Conservation (phyloP, 2,888 invertebrate species). For the Himalopsyche japonica region DNA sequence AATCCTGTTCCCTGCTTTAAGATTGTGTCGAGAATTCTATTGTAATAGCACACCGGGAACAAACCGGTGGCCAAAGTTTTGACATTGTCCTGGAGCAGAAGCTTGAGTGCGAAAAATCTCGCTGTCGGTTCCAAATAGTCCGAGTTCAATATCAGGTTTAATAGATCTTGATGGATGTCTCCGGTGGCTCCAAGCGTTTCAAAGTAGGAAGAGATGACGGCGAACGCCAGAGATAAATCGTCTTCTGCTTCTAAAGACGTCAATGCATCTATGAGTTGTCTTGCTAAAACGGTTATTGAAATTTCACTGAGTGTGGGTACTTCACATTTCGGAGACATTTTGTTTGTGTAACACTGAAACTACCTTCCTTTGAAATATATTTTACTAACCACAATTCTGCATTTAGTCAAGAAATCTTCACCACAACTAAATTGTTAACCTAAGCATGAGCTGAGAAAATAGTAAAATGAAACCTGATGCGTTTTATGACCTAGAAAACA, state of each 20-base stretch:
- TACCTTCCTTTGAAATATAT: background rate
- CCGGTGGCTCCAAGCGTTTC: constrained; percentile 65
- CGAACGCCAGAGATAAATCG: constrained; percentile 62
- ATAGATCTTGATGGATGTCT: constrained; percentile 70
- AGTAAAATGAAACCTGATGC: constrained; percentile 34
- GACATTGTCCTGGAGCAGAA: constrained; percentile 68
- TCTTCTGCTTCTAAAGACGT: constrained; percentile 64
- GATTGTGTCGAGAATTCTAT: constrained; percentile 68
- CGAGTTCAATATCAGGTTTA: constrained; percentile 66
- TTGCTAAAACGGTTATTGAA: constrained; percentile 64
- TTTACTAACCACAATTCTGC: background rate
- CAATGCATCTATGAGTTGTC: constrained; percentile 65
- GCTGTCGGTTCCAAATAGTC: constrained; percentile 70
- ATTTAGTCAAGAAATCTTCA: background rate
- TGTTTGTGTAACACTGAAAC: constrained; percentile 19
- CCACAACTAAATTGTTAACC: background rate
- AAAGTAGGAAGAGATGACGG: constrained; percentile 64
- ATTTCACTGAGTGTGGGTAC: constrained; percentile 64
- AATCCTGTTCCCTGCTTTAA: constrained; percentile 66
- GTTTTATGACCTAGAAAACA: constrained; percentile 37
- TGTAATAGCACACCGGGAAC: constrained; percentile 73
- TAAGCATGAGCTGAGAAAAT: background rate
- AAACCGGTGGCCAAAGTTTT: constrained; percentile 68
- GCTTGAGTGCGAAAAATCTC: constrained; percentile 67
- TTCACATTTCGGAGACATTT: constrained; percentile 68